phyloP scores from a whole-genome alignment of 2,888 invertebrate species.

The Anaspis maculata region DNA sequence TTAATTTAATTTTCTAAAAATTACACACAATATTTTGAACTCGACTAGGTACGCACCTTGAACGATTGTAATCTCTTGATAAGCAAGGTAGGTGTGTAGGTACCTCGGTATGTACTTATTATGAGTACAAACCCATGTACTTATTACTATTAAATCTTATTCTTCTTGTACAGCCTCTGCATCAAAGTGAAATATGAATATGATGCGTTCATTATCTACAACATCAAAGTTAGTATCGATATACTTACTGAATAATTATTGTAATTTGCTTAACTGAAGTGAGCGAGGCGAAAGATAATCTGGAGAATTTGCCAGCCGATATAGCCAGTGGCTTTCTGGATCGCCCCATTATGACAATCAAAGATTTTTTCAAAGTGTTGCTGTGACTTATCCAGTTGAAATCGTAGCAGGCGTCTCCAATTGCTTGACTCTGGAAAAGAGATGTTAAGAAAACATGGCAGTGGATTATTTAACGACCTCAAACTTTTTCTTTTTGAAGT shows the following conservation, averaged over 20 bases:
- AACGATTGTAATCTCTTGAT: no score
- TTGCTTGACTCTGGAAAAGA: not conserved
- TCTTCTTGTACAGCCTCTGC: slow-evolving; percentile 7
- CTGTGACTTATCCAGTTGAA: not conserved
- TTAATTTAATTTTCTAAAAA: no score
- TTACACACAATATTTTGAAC: no score
- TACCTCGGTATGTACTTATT: no score
- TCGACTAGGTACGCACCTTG: no score
- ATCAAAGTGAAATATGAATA: not conserved
- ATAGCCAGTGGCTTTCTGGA: not conserved
- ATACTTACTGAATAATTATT: not conserved
- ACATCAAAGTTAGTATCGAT: not conserved
- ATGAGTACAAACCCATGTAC: no score
- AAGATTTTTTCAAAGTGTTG: not conserved
- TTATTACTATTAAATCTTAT: no score
- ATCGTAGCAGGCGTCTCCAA: not conserved
- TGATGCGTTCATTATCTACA: not conserved
- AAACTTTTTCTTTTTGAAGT: no score
- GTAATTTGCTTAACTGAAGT: not conserved
- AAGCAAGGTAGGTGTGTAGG: no score
- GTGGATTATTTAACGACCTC: no score
- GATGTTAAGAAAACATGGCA: no score
- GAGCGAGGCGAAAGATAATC: not conserved
- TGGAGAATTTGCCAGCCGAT: not conserved
- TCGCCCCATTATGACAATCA: not conserved